These are phyloP conservation scores for Plebejus melissa DNA, from an alignment of 2,888 invertebrate species.

Conservation along the genomic window DNA sequence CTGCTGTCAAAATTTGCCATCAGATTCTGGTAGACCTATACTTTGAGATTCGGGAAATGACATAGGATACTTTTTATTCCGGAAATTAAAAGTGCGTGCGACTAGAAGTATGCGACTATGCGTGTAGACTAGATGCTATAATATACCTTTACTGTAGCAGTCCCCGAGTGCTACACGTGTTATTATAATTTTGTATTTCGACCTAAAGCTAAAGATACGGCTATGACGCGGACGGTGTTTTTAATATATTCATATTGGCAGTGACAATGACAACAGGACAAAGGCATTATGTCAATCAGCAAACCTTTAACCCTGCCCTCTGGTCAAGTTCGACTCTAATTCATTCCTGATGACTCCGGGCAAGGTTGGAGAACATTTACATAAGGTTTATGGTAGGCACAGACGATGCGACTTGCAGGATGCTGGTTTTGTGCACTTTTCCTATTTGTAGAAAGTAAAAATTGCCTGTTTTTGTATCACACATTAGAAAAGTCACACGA, in stretches of 20 bases:
- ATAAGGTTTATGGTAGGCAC: constrained; percentile 54
- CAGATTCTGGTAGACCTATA: too few relatives aligned
- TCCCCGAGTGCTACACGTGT: not conserved
- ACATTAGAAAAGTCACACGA: too few relatives aligned
- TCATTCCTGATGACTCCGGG: constrained; percentile 60
- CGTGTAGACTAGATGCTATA: not conserved
- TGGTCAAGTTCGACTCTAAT: constrained; percentile 75
- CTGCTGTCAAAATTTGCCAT: too few relatives aligned
- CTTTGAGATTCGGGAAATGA: too few relatives aligned
- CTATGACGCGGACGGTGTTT: not conserved
- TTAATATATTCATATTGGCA: constrained; percentile 9
- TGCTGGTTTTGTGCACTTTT: not conserved
- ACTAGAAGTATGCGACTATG: too few relatives aligned
- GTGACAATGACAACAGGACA: constrained; percentile 46
- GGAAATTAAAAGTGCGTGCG: too few relatives aligned
- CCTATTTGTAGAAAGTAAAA: too few relatives aligned
- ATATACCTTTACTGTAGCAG: not conserved
- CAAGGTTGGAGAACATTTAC: constrained; percentile 60
- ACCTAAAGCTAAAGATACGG: not conserved
- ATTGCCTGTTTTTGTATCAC: too few relatives aligned
- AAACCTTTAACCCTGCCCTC: constrained; percentile 52
- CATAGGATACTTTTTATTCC: too few relatives aligned
- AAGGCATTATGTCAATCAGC: constrained; percentile 57
- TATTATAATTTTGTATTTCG: not conserved
- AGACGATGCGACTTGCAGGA: not conserved